Evolutionary conservation across 2,888 invertebrate species (phyloP).

Genomic region (Drosophila neutralis): DNA sequence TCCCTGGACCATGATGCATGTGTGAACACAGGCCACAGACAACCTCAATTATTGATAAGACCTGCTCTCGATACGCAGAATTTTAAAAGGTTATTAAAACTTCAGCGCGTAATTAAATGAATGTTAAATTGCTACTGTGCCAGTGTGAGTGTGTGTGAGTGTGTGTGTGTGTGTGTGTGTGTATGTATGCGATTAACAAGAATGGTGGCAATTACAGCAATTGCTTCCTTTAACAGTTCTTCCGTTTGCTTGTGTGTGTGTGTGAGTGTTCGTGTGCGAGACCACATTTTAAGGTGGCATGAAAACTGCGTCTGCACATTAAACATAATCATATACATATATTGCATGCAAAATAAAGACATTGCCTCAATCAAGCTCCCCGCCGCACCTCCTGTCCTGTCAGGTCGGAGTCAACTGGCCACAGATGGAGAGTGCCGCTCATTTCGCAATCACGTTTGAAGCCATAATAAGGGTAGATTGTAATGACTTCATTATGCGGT

Average conservation of each 20-base stretch:
- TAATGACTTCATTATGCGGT: conserved; percentile 80
- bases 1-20: conserved; percentile 23
- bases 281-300: conserved; percentile 55
- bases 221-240: conserved; percentile 83
- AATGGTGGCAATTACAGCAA: conserved; percentile 83
- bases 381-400: background rate
- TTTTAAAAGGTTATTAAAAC: conserved; percentile 75
- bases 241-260: conserved; percentile 34
- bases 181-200: conserved; percentile 77
- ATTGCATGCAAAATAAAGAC: conserved; percentile 80
- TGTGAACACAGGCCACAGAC: conserved; percentile 21
- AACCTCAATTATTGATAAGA: conserved; percentile 12
- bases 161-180: conserved; percentile 46
- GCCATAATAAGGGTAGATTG: conserved; percentile 82
- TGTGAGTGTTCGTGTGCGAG: conserved; percentile 18
- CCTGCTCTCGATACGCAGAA: conserved; percentile 26
- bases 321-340: conserved; percentile 68
- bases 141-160: conserved; percentile 19
- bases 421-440: conserved; percentile 51
- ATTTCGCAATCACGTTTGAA: conserved; percentile 82
- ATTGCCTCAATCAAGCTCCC: conserved; percentile 53
- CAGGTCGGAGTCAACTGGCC: conserved; percentile 5
- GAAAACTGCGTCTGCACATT: conserved; percentile 73
- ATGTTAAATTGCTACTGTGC: conserved; percentile 48
- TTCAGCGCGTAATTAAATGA: conserved; percentile 71